A percentile compares a stretch with the other conserved stretches of the same genome.
These are phyloP conservation scores for Chauna torquata DNA, from an alignment of 2,113 vertebrate species.

Conservation along the genomic window DNA sequence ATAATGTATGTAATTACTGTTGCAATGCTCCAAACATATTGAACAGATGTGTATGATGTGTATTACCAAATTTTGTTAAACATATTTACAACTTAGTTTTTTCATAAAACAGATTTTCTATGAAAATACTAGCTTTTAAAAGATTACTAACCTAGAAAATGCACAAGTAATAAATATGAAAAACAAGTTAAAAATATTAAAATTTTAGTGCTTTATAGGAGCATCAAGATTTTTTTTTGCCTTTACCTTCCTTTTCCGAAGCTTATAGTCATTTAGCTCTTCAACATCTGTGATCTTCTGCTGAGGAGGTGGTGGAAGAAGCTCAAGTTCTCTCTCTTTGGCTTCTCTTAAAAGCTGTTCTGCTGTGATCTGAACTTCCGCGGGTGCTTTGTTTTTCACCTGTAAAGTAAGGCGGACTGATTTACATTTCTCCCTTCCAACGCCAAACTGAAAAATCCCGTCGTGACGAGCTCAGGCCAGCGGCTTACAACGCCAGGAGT, in stretches of 20 bases:
- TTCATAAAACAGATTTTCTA: background rate
- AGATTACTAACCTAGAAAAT: background rate
- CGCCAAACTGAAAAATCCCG: fast-evolving
- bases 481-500: too few relatives aligned
- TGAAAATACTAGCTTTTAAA: fast-evolving
- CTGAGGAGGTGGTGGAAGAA: conserved; percentile 93
- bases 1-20: fast-evolving
- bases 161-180: fast-evolving
- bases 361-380: conserved; percentile 97
- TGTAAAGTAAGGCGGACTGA: background rate
- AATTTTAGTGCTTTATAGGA: fast-evolving
- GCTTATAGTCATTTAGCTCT: conserved; percentile 96
- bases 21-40: background rate
- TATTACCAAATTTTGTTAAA: background rate
- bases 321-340: conserved; percentile 95
- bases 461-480: fast-evolving
- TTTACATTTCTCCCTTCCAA: fast-evolving
- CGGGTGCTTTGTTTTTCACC: conserved; percentile 98
- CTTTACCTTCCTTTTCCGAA: conserved; percentile 92
- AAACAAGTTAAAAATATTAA: fast-evolving
- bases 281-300: conserved; percentile 99
- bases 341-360: conserved; percentile 96
- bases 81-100: fast-evolving
- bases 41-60: fast-evolving
- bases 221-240: fast-evolving